Percentiles rank a stretch among this genome's conserved stretches.
Conservation (phyloP, 1,140 invertebrate species). For the Rhagoletis zephyria region DNA sequence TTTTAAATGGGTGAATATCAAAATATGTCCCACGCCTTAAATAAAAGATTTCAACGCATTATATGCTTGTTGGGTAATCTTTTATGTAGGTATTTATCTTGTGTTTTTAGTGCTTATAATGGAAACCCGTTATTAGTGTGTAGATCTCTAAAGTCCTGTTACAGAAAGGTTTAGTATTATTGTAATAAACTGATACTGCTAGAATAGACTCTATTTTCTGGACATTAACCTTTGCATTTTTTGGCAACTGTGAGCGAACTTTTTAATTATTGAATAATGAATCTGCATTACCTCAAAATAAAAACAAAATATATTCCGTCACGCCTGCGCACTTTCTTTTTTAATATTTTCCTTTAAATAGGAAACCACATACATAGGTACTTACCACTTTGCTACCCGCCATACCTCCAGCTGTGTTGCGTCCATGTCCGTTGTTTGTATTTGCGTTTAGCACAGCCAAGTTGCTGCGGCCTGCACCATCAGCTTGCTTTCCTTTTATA, state of each 20-base stretch:
- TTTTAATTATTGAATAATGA: too few relatives aligned
- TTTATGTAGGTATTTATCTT: neutral
- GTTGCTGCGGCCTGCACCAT: neutral
- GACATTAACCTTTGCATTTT: too few relatives aligned
- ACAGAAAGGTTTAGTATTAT: neutral
- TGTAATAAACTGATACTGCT: too few relatives aligned
- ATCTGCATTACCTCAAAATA: neutral
- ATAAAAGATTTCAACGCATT: too few relatives aligned
- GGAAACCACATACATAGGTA: too few relatives aligned
- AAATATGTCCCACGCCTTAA: too few relatives aligned
- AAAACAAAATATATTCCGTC: neutral
- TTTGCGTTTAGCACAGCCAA: slow-evolving; percentile 25
- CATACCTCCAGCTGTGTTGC: neutral
- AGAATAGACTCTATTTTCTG: too few relatives aligned
- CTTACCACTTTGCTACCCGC: slow-evolving; percentile 35
- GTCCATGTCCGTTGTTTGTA: neutral
- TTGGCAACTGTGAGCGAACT: too few relatives aligned
- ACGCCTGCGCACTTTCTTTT: neutral
- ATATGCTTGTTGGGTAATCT: neutral
- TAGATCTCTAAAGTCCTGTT: neutral
- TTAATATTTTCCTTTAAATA: too few relatives aligned
- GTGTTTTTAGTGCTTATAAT: neutral
- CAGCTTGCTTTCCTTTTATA: slow-evolving; percentile 2
- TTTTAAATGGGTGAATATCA: too few relatives aligned
- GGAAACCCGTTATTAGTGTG: neutral